A percentile compares a stretch with the other conserved stretches of the same genome.
Conservation (phyloP, 1,140 invertebrate genomes). For the Ylistrum balloti region DNA sequence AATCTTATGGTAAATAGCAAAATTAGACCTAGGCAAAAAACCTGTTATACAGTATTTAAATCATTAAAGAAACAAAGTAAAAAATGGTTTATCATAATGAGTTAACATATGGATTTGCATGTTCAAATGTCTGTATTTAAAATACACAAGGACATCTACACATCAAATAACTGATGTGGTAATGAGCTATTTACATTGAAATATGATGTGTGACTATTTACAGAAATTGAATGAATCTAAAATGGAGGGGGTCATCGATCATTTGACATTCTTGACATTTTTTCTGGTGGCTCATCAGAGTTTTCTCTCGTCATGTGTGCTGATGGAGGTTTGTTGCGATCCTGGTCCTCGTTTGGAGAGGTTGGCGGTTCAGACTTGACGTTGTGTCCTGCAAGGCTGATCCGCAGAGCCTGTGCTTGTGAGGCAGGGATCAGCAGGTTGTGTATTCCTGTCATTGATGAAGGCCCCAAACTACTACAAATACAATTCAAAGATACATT, state of each 20-base stretch:
- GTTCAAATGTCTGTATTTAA: not conserved
- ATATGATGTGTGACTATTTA: not conserved
- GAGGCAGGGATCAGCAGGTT: constrained; percentile 53
- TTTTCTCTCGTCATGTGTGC: not conserved
- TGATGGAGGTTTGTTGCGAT: not conserved
- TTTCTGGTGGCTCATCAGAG: constrained; percentile 22
- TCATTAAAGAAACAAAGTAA: no score
- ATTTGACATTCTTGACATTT: not conserved
- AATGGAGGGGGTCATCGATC: constrained; percentile 31
- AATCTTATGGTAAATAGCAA: no score
- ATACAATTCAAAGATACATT: no score
- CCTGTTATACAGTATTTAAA: no score
- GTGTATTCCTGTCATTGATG: constrained; percentile 49
- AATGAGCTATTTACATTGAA: constrained; percentile 19
- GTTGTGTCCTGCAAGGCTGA: constrained; percentile 49
- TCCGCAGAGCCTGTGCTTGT: constrained; percentile 46
- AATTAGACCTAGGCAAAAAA: no score
- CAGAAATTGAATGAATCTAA: not conserved
- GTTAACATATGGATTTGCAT: constrained; percentile 23
- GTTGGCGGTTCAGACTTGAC: constrained; percentile 68
- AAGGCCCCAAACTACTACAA: constrained; percentile 49
- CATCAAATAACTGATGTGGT: no score
- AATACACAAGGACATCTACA: no score
- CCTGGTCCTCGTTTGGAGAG: constrained; percentile 53
- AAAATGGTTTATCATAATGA: not conserved